phyloP scores from a whole-genome alignment of 1,140 invertebrate species.

The Temnothorax curvispinosus region DNA sequence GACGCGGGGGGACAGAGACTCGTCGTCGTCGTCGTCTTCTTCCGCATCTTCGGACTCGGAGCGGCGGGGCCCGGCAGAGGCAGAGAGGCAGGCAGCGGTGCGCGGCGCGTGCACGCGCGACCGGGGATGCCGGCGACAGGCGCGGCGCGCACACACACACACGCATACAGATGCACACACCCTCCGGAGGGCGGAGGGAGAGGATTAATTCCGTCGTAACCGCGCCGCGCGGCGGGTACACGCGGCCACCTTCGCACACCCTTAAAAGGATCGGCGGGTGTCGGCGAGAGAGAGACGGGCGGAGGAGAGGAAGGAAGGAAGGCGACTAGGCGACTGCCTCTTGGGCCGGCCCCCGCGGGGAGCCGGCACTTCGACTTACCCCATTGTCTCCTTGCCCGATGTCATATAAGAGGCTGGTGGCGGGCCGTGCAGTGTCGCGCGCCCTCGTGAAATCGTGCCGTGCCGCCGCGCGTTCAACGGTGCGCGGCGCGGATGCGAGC shows the following conservation, averaged over 20 bases:
- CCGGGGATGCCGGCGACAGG: conserved; percentile 42
- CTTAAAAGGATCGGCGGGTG: conserved; percentile 77
- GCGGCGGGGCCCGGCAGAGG: neutral
- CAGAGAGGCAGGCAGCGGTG: neutral
- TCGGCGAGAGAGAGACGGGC: neutral
- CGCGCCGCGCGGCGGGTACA: neutral
- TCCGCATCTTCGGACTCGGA: conserved; percentile 26
- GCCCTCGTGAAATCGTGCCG: conserved; percentile 74
- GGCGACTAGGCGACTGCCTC: neutral
- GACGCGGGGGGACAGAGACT: neutral
- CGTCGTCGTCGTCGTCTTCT: neutral
- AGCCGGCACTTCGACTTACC: conserved; percentile 78
- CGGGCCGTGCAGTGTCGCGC: conserved; percentile 68
- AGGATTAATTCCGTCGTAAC: conserved; percentile 42
- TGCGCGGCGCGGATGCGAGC: too few relatives aligned
- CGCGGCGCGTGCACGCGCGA: conserved; percentile 25
- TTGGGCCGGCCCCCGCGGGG: conserved; percentile 14
- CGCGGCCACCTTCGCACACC: conserved; percentile 71
- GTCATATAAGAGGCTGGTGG: conserved; percentile 79
- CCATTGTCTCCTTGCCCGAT: conserved; percentile 84
- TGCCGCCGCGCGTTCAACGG: conserved; percentile 3
- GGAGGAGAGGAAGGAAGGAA: too few relatives aligned
- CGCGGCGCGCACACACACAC: neutral
- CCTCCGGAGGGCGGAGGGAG: neutral
- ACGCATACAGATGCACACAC: neutral